Base-by-base conservation (phyloP, 1,140 invertebrate species). In the Drosophila oshimai region DNA sequence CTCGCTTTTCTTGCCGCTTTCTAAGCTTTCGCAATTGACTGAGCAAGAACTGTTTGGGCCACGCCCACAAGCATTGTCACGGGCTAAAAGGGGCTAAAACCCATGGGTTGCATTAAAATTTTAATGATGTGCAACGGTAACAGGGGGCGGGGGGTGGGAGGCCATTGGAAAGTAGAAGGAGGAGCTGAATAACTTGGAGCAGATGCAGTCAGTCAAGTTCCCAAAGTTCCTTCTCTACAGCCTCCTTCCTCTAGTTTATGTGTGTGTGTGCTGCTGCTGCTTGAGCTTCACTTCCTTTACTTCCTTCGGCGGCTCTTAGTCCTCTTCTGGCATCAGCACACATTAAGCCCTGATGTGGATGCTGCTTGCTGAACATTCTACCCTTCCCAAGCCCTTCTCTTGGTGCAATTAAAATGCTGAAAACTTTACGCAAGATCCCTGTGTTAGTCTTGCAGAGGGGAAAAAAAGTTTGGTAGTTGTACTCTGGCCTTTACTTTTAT, bases 331-430 rank as follows among this genome's bases (percentile, higher is more conserved):
- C 62, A 55, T 47, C 54, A 53, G 34, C 76, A 61, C 74, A 69
- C 58, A 77, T 72, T 72, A 45, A 73, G 57, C 41, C 10, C 7
- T n/a, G 42, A 37, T 17, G 17, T 28, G 28, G 26, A 31, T 54
- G 67, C 33, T 18, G 34, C 34, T 31, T 15, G 28, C 26, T 13
- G 22, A 61, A 58, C n/a, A 41, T 39, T 39, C 55, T 15, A 18
- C 22, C 51, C 51, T 60, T 50, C 44, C 41, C 33, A 9, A 17
- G 4, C n/a, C 18, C 39, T 78, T 62, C 62, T 58, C 51, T 41
- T 67, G 41, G 18, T 51, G 75, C 79, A 86, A 86, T 84, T 86
- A 86, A 84, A 86, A 86, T 72, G 75, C 75, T 79, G 37, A 51
- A 79, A 64, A 70, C 74, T 83, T 60, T 68, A 57, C 53, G 17